Base-by-base conservation (phyloP, 2,113 vertebrate genomes). In the Emydocephalus ijimae region DNA sequence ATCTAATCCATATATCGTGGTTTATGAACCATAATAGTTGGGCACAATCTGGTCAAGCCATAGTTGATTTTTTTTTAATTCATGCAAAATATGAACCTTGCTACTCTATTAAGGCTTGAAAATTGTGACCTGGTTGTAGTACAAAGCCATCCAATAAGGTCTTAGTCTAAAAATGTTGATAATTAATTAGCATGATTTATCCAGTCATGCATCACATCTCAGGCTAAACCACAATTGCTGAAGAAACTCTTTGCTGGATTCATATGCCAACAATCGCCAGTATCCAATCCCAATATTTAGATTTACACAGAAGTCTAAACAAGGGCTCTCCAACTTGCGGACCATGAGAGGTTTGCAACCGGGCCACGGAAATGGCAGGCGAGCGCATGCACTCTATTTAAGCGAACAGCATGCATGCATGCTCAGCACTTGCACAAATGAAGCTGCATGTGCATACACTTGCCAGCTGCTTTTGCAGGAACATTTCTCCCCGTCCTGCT, bases 321-420 rank as follows among this genome's bases (percentile, higher is more conserved):
- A 24, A 64, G 61, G 11, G 61, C 4, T 64, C 26, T 0, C 11
- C 26, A 64, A 64, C 4, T 11, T 64, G 24, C 12, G 11, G 61
- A 9, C 61, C 61, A 64, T 5, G 29, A 14, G 29, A n/a, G 29
- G 11, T 15, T 14, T 69, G 61, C 61, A n/a, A 69, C 11, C 0
- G 1, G 26, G 12, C 61, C 29, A 5, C 0, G 12, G 61, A 69
- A 69, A 69, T 69, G 61, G 29, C 61, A 3, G 11, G 11, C 0
- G 26, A 14, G 5, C 6, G 3, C 12, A 43, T 24, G 20, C 4
- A 10, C 29, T 69, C 61, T 12, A 14, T n/a, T 69, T 69, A n/a
- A 5, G 4, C 14, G 11, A 69, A 4, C 0, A 1, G 12, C 26
- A n/a, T 11, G 61, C 9, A 2, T 0, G 29, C 10, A 29, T 64